Base-by-base conservation (phyloP, 2,888 invertebrate species). In the Globia sparganii region DNA sequence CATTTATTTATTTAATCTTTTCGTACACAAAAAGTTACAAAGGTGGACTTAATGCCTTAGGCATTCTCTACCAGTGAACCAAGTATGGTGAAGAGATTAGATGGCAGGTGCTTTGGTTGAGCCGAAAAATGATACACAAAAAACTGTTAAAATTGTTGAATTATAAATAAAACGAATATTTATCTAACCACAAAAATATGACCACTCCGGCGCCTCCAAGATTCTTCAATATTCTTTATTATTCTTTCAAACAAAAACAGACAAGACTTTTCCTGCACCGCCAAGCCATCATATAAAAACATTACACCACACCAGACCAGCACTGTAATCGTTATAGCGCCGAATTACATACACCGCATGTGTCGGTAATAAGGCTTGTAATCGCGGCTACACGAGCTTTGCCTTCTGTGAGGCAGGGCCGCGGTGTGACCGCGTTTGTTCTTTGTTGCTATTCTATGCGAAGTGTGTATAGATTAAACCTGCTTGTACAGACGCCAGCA, bases 291-390 rank as follows among this genome's bases (percentile, higher is more conserved):
- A 34, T 62, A 77, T 53, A 83, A 77, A 74, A 77, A 69, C 67
- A 68, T 75, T 56, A 46, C 43, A 72, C 37, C 62, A 64, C 62
- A 62, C 15, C 25, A n/a, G 43, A 34, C 40, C 49, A 56, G 53
- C 58, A 61, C 72, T 76, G 71, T 65, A 56, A 67, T 67, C 65
- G 59, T 77, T 73, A 77, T 65, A 66, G 61, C 67, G 72, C 72
- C 66, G 77, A 69, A 87, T 86, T 66, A 76, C 79, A 58, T 66
- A 76, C 79, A 58, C 34, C 66, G 49, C 83, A 80, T 68, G 69
- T 86, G 79, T 64, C 61, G 49, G 77, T 79, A 82, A 86, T 73
- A 62, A 71, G 18, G 43, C 43, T 34, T 70, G 77, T 79, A 68
- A 75, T 75, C 59, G 73, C 34, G 6, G 62, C 66, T 49, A 40